Conservation (phyloP, 2,797 vertebrate genomes). For the Lacerta bilineata region DNA sequence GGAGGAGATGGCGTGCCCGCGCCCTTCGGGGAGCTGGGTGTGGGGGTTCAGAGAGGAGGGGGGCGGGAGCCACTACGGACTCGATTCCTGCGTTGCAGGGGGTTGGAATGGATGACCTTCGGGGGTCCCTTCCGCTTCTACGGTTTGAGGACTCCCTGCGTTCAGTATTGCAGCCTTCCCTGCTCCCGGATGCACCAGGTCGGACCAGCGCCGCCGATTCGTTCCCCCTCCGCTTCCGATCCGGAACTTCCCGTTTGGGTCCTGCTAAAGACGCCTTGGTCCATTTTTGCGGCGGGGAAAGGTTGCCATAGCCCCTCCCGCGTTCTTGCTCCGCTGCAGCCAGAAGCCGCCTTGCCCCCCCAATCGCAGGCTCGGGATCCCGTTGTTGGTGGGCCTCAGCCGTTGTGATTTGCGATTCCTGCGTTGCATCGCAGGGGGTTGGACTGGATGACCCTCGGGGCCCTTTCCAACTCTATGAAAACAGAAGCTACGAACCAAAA, state of each 20-base stretch:
- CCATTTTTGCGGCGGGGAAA: not conserved
- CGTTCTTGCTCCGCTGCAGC: not conserved
- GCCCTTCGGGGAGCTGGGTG: not conserved
- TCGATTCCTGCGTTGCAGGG: too few species aligned
- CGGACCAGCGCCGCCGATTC: fast-evolving
- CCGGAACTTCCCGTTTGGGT: not conserved
- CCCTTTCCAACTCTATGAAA: too few species aligned
- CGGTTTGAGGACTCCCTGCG: not conserved
- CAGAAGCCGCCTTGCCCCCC: not conserved
- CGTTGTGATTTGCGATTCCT: too few species aligned
- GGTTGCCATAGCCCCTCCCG: not conserved
- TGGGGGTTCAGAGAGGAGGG: too few species aligned
- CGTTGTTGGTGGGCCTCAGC: not conserved
- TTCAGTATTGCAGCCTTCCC: not conserved
- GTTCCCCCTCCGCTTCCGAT: not conserved
- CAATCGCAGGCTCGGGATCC: not conserved
- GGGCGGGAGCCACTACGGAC: not conserved
- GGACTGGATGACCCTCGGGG: too few species aligned
- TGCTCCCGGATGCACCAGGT: not conserved
- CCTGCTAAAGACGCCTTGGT: not conserved
- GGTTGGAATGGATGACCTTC: too few species aligned
- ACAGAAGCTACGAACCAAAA: not conserved
- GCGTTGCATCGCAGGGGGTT: too few species aligned
- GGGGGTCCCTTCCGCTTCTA: too few species aligned
- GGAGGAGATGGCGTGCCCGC: not conserved